Conservation (phyloP, 2,113 vertebrate species). For the Vulpes ferrilata region DNA sequence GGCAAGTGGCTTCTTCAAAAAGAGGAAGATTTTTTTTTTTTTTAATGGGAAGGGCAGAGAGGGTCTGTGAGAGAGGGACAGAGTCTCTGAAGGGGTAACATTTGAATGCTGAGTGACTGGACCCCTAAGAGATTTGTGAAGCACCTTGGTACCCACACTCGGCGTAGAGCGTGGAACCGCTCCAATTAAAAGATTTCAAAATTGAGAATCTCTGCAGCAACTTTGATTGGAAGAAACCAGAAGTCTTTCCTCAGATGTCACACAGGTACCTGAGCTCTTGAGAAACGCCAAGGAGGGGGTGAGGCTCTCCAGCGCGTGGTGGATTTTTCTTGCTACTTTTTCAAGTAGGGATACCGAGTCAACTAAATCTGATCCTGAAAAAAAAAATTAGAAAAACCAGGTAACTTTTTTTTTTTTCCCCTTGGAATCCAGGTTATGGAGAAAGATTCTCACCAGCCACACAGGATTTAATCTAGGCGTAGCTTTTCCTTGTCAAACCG, state of each 20-base stretch:
- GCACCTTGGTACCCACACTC: background rate
- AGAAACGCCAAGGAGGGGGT: background rate
- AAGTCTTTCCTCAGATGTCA: background rate
- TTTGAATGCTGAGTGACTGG: background rate
- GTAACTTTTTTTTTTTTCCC: background rate
- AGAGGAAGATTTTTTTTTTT: background rate
- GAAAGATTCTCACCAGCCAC: background rate
- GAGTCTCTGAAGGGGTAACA: background rate
- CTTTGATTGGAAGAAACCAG: background rate
- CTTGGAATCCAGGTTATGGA: background rate
- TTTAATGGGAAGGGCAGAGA: background rate
- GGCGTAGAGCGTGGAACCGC: background rate
- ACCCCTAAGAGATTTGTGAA: background rate
- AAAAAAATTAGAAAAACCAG: background rate
- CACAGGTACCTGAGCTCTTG: background rate
- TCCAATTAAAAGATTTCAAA: background rate
- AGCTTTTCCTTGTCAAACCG: background rate
- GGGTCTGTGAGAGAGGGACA: background rate
- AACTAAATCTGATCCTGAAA: background rate
- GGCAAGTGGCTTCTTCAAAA: background rate
- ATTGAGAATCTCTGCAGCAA: background rate
- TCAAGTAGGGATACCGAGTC: background rate
- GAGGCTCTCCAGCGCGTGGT: fast-evolving
- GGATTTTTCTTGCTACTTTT: background rate
- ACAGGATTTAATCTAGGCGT: background rate